A percentile compares a stretch with the other conserved stretches of the same genome.
phyloP scores from a whole-genome alignment of 1,140 invertebrate genomes.

The Bombus polaris region DNA sequence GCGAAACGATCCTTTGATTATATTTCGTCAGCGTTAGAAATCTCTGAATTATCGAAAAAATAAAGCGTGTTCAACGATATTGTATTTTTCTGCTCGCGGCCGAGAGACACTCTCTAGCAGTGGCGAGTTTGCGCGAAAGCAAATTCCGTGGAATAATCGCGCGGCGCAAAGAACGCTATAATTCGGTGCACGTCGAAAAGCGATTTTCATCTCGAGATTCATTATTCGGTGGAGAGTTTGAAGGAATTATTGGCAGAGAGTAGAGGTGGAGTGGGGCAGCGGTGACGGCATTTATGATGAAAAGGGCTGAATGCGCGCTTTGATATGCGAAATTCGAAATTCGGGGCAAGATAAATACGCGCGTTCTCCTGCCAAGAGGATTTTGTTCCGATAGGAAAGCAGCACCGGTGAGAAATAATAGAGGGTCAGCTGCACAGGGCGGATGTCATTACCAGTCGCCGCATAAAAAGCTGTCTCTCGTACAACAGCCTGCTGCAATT shows the following conservation, averaged over 20 bases:
- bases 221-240: slow-evolving; percentile 14
- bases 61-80: not conserved
- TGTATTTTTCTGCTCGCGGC: not conserved
- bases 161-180: not conserved
- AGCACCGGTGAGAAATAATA: slow-evolving; percentile 72
- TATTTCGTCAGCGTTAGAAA: not conserved
- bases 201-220: slow-evolving; percentile 19
- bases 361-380: slow-evolving; percentile 37
- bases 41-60: not conserved
- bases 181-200: not conserved
- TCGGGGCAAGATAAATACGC: slow-evolving; percentile 51
- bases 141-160: not conserved
- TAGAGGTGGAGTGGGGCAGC: rapidly evolving
- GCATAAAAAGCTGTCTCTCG: slow-evolving; percentile 72
- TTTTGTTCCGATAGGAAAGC: slow-evolving; percentile 66
- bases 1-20: not conserved
- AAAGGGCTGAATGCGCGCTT: not conserved
- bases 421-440: slow-evolving; percentile 74
- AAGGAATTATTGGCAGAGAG: slow-evolving; percentile 13
- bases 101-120: not conserved
- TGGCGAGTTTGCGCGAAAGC: not conserved
- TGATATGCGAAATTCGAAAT: slow-evolving; percentile 34
- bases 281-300: slow-evolving; percentile 11
- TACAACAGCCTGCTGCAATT: slow-evolving; percentile 63
- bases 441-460: slow-evolving; percentile 74